Evolutionary conservation across 2,888 invertebrate genomes (phyloP), one percentile per base, ranked within the genome.

Genomic region (Latrodectus elegans): DNA sequence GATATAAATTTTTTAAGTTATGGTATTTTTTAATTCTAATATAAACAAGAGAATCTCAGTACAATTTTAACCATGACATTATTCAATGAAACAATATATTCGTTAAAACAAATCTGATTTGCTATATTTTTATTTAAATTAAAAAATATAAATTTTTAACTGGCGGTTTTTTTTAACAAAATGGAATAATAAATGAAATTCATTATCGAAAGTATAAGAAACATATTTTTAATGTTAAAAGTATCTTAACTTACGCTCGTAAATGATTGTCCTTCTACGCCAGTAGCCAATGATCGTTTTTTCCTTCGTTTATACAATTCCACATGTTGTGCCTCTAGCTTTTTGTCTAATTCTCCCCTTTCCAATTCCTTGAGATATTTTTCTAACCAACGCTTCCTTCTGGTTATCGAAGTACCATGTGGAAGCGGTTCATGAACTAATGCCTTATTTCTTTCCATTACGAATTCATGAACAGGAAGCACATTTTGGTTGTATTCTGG

Each of bases 281-380:
- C 87, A 52, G 82, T 60, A 10, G 80, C 60, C 10, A 80, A 60
- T 4, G 84, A 86, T 17, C 89, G 91, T 90, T 73, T 90, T 84
- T 14, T 89, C 74, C 89, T 90, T 90, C 68, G 90, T 87, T 60
- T 52, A 68, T 88, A 82, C 38, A 88, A 60, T 38, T 88, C 73
- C 10, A 65, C 77, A 22, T 89, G 77, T 12, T 80, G 74, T 12
- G 74, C 49, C 11, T 77, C 70, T 10, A 89, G 67, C 49, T 64
- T 83, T 53, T 83, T 82, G 68, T 89, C 89, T n/a, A 88, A 67
- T 53, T 89, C 83, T n/a, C 89, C 89, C 60, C 38, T 80, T 72
- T 89, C 86, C 4, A 89, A 64, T 12, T 88, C 83, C n/a, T 83
- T 70, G 15, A 89, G 60, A 71, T 89, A 86, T 60, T 73, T 88